Evolutionary conservation across 30 jellyfish, hydroid and myxozoan genomes (phyloP), one percentile per base, ranked within the genome.

Genomic region (Cassiopea xamachana): DNA sequence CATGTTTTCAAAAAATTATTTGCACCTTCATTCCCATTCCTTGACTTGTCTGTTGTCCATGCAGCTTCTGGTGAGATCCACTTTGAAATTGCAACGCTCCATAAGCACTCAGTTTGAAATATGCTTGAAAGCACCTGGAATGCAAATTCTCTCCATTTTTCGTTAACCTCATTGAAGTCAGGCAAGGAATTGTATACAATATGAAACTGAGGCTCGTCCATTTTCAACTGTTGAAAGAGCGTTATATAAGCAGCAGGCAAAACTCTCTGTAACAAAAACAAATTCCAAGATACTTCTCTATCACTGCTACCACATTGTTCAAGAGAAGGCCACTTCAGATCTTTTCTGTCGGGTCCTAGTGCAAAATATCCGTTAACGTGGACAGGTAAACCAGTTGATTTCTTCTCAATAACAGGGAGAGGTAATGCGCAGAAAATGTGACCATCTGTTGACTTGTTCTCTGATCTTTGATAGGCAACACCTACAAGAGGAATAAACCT

Each of bases 291-390:
- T 5, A 80, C 91, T 43, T 77, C 81, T 58, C 87, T 68, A 78
- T 93, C 98, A 47, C 77, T 88, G 89, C 90, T 17, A 47, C 39
- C 47, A 45, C 2, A 72, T 51, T 68, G 79, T 9, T 69, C 77
- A 15, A 88, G 72, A n/a, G 97, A 60, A 8, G 79, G 78, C 98
- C 98, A 93, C 58, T 93, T 93, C 86, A 93, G 72, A 67, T 93
- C 98, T 59, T 80, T 83, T n/a, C 98, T 44, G 85, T 93, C 98
- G 13, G 87, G 91, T n/a, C 94, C 89, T 46, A 93, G 94, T 0
- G 98, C 96, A 76, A 93, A 93, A 78, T 18, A 88, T n/a, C 98
- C 98, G 62, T 93, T 93, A 47, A 93, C 92, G 71, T 93, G 98
- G 9, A 93, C 97, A n/a, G 98, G 97, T 15, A 93, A 88, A 0